These are phyloP conservation scores for Drosophila barbarae DNA, from an alignment of 2,888 invertebrate genomes.

Conservation along the genomic window DNA sequence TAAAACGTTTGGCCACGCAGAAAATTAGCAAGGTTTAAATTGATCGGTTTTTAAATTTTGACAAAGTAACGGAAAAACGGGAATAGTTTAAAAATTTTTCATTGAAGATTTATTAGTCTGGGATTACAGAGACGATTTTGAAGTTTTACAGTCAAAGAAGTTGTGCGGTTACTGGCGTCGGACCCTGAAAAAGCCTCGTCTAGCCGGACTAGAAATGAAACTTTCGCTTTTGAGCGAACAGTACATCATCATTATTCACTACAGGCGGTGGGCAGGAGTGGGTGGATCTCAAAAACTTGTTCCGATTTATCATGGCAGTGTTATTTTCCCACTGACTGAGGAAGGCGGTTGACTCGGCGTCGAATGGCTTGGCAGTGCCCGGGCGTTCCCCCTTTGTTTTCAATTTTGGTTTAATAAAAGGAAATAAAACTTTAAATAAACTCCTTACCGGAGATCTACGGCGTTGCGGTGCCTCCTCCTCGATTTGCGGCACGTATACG, in stretches of 20 bases:
- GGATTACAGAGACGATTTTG: conserved; percentile 1
- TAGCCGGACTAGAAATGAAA: conserved; percentile 21
- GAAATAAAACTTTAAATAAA: too few species aligned
- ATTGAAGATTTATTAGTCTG: conserved; percentile 5
- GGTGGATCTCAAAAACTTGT: neutral
- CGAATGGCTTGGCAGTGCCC: conserved; percentile 40
- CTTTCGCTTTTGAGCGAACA: conserved; percentile 2
- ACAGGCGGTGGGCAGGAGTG: neutral
- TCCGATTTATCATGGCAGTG: conserved; percentile 21
- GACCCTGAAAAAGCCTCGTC: neutral
- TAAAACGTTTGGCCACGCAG: neutral
- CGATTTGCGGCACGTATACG: too few species aligned
- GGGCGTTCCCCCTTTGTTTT: conserved; percentile 12
- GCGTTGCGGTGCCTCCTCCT: neutral
- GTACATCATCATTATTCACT: neutral
- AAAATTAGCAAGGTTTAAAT: neutral
- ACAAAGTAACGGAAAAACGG: neutral
- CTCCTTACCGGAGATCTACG: conserved; percentile 1
- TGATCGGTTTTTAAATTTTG: neutral
- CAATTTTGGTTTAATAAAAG: neutral
- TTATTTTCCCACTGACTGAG: conserved; percentile 42
- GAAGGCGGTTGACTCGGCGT: conserved; percentile 31
- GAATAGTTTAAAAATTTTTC: neutral
- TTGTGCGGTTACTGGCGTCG: neutral
- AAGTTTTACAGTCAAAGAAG: conserved; percentile 3